phyloP scores from a whole-genome alignment of 2,888 invertebrate species.

The Dolichopus griseipennis region DNA sequence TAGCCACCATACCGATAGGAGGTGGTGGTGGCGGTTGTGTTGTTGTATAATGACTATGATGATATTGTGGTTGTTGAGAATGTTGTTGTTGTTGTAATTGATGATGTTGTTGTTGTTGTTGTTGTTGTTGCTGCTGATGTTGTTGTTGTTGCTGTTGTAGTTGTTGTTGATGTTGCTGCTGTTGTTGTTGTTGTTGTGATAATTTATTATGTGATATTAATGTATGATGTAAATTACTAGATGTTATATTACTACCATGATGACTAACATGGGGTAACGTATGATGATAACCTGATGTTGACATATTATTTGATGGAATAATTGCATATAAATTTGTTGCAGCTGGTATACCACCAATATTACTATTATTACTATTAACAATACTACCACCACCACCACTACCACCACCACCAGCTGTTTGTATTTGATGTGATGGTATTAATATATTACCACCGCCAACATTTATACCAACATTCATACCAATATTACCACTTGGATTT shows the following conservation, averaged over 20 bases:
- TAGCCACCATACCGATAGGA: neutral
- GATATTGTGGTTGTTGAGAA: neutral
- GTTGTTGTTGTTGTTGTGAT: constrained; percentile 26
- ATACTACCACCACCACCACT: too few relatives aligned
- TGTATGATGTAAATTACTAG: constrained; percentile 7
- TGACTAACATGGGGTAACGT: constrained; percentile 9
- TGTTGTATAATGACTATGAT: constrained; percentile 9
- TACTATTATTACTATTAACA: constrained; percentile 13
- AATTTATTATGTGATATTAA: constrained; percentile 21
- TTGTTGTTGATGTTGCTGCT: constrained; percentile 35
- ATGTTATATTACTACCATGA: constrained; percentile 7
- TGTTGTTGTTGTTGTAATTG: constrained; percentile 40
- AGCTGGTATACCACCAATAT: neutral
- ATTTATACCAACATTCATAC: neutral
- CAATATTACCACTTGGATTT: constrained; percentile 27
- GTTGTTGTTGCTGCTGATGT: too few relatives aligned
- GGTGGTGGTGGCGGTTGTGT: constrained; percentile 8
- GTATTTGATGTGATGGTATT: neutral
- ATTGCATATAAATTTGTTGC: constrained; percentile 2
- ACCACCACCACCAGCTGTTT: constrained; percentile 11
- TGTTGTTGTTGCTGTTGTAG: too few relatives aligned
- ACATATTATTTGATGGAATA: constrained; percentile 9
- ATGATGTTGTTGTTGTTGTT: too few relatives aligned
- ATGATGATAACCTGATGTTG: constrained; percentile 1
- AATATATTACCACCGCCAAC: constrained; percentile 13